A percentile compares a stretch with the other conserved stretches of the same genome.
Conservation (phyloP, 2,113 vertebrate genomes). For the Apus apus region DNA sequence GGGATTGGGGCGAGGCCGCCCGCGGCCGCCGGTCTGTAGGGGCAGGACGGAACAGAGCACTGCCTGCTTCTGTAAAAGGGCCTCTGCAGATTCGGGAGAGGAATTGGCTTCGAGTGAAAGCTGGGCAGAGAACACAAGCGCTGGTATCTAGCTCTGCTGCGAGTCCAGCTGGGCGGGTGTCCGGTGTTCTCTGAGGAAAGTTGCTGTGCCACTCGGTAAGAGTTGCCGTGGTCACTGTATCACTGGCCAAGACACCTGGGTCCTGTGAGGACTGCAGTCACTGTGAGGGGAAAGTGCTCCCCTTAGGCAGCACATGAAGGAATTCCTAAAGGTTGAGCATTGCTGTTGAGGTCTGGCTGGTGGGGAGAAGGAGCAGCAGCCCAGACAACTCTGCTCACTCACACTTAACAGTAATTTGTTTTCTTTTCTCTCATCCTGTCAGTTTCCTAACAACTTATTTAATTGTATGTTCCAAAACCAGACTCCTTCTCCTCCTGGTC, state of each 20-base stretch:
- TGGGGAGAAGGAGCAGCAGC: background rate
- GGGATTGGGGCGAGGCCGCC: too few relatives aligned
- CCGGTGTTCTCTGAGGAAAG: background rate
- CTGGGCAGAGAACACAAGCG: background rate
- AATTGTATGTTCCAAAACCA: background rate
- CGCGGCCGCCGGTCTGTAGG: background rate
- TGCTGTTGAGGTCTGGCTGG: background rate
- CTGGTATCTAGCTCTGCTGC: background rate
- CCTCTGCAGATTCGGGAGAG: background rate
- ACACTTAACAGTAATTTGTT: accelerated
- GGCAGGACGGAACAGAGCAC: background rate
- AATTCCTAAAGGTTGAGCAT: background rate
- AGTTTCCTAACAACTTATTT: background rate
- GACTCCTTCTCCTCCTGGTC: background rate
- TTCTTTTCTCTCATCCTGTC: background rate
- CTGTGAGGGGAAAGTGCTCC: background rate
- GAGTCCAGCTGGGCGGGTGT: accelerated
- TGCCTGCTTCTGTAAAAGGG: accelerated
- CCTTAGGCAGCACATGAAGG: accelerated
- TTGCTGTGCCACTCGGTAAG: background rate
- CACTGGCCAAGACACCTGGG: background rate
- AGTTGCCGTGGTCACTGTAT: accelerated
- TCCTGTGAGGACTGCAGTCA: background rate
- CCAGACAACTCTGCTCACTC: background rate
- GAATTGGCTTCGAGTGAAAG: too few relatives aligned